Conservation (phyloP, 2,797 vertebrate species). For the Centroberyx gerrardi region DNA sequence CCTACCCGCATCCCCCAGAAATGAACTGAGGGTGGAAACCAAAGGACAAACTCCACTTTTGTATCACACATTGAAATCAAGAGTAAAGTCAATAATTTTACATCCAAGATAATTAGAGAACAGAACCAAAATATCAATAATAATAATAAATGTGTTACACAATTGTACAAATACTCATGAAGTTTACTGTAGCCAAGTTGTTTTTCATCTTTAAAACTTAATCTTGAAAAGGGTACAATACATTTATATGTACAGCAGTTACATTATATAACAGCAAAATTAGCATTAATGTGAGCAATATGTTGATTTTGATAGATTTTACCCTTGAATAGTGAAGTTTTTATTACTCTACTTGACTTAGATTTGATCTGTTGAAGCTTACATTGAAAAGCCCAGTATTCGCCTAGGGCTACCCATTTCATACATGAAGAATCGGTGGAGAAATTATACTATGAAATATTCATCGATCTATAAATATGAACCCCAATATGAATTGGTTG, state of each 20-base stretch:
- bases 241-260: background rate
- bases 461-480: constrained; percentile 15
- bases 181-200: no score
- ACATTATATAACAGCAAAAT: background rate
- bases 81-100: no score
- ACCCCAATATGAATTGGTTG: constrained; percentile 22
- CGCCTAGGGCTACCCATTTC: background rate
- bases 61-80: no score
- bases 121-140: no score
- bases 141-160: no score
- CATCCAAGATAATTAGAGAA: no score
- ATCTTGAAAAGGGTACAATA: background rate
- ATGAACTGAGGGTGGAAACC: no score
- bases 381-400: background rate
- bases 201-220: no score
- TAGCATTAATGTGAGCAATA: background rate
- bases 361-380: background rate
- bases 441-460: constrained; percentile 39
- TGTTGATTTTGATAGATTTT: background rate
- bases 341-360: background rate
- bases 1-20: no score
- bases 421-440: background rate
- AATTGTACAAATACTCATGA: no score
- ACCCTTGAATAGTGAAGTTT: background rate
- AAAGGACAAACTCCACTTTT: no score